Conservation (phyloP, 2,888 invertebrate species). For the Ormyrus thymus region DNA sequence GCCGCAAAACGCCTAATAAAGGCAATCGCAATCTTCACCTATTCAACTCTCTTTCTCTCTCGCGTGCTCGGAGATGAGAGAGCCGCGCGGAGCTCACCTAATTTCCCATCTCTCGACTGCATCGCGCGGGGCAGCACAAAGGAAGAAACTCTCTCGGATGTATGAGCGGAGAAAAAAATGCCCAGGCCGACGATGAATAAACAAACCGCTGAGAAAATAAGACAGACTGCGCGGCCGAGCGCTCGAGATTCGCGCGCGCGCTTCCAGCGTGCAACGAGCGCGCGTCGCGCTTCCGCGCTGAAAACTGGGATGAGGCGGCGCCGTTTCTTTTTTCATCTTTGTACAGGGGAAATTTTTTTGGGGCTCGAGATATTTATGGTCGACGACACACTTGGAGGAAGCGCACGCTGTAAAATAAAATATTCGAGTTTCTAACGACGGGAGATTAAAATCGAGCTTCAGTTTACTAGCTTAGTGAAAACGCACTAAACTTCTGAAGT, state of each 20-base stretch:
- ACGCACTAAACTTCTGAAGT: too few relatives aligned
- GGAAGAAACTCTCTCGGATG: neutral
- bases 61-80: neutral
- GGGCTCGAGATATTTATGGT: neutral
- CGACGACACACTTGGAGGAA: neutral
- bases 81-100: conserved; percentile 43
- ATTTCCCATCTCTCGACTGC: conserved; percentile 7
- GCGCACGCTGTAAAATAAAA: too few relatives aligned
- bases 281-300: too few relatives aligned
- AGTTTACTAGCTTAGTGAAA: too few relatives aligned
- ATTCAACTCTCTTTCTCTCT: neutral
- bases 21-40: conserved; percentile 5
- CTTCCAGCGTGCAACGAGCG: neutral
- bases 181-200: neutral
- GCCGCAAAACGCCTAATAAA: conserved; percentile 22
- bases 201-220: conserved; percentile 11
- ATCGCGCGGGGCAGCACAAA: conserved; percentile 10
- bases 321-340: neutral
- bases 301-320: too few relatives aligned
- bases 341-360: neutral
- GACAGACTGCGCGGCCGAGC: neutral
- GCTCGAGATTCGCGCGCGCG: too few relatives aligned
- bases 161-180: conserved; percentile 6
- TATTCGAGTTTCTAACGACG: too few relatives aligned
- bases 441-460: too few relatives aligned